These are phyloP conservation scores for Pipistrellus kuhlii DNA, from an alignment of 2,797 vertebrate genomes.

Conservation along the genomic window DNA sequence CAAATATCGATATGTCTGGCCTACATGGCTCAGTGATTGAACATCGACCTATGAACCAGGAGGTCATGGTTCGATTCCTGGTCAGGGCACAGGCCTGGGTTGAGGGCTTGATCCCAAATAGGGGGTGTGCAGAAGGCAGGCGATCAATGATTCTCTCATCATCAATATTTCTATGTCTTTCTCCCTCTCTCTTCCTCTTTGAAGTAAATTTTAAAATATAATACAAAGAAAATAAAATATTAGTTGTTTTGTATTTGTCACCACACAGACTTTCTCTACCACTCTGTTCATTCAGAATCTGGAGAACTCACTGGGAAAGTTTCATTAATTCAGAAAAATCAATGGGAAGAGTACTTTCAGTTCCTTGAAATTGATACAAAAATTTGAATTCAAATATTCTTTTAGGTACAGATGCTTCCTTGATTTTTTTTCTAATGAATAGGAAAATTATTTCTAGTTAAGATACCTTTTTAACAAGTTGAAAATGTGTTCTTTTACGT, in stretches of 20 bases:
- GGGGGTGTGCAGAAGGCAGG: no score
- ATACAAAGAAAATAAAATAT: neutral
- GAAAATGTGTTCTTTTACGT: constrained; percentile 20
- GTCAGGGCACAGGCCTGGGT: no score
- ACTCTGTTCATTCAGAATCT: neutral
- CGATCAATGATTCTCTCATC: no score
- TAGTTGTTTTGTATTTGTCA: constrained; percentile 37
- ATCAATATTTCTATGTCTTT: no score
- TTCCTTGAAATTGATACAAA: constrained; percentile 14
- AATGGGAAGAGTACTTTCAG: constrained; percentile 1
- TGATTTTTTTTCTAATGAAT: constrained; percentile 49
- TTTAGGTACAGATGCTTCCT: neutral
- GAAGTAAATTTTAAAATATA: no score
- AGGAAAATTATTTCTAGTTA: constrained; percentile 57
- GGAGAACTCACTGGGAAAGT: constrained; percentile 41
- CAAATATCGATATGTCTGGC: no score
- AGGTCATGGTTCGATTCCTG: no score
- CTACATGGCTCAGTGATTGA: no score
- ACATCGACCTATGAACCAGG: no score
- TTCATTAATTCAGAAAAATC: constrained; percentile 36
- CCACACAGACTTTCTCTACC: neutral
- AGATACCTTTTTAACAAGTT: constrained; percentile 17
- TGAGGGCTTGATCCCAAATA: no score
- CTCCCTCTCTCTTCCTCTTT: no score
- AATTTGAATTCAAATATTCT: constrained; percentile 20